These are phyloP conservation scores for Bombycilla garrulus DNA, from an alignment of 2,113 vertebrate species.

Conservation along the genomic window DNA sequence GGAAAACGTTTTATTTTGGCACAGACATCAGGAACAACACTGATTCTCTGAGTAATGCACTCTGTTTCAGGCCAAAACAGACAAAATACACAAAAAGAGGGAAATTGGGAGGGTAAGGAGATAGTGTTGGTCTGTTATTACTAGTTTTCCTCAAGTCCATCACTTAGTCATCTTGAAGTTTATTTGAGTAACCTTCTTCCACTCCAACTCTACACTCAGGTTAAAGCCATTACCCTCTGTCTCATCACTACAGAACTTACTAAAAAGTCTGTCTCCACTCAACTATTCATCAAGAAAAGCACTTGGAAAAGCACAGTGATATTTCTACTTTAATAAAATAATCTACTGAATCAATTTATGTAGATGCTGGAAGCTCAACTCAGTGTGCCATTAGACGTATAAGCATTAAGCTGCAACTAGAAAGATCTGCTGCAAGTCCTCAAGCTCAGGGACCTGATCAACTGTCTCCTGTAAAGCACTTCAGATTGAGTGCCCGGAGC, in stretches of 20 bases:
- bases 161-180: neutral
- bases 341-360: neutral
- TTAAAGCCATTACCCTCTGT: neutral
- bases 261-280: neutral
- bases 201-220: neutral
- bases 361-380: neutral
- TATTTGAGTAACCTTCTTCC: neutral
- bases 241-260: neutral
- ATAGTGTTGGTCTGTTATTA: neutral
- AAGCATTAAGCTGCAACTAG: neutral
- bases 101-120: fast-evolving
- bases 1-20: neutral
- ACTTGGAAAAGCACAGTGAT: neutral
- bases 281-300: neutral
- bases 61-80: neutral
- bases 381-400: neutral
- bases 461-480: neutral
- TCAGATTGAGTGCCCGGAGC: neutral
- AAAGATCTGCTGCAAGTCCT: neutral
- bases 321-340: neutral
- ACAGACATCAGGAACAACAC: neutral
- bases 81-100: neutral
- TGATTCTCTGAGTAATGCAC: neutral
- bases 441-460: neutral
- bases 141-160: neutral